Evolutionary conservation across 2,888 invertebrate genomes (phyloP).

Genomic region (Hermaeophaga mercurialis): DNA sequence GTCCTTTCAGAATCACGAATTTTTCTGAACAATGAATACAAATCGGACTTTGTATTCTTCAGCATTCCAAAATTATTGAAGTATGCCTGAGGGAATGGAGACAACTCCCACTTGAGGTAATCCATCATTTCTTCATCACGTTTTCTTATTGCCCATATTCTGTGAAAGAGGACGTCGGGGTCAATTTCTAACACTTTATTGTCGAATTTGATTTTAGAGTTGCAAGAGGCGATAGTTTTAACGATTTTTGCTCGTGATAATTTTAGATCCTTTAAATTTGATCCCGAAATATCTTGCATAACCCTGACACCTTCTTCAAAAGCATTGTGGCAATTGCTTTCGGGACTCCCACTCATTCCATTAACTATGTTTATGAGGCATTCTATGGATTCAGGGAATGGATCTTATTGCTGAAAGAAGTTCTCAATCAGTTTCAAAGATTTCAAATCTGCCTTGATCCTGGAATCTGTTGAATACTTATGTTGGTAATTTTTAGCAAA

Average conservation of each 20-base stretch:
- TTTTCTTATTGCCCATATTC: constrained; percentile 20
- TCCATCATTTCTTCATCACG: constrained; percentile 17
- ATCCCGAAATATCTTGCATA: constrained; percentile 16
- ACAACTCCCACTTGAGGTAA: constrained; percentile 20
- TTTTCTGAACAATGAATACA: constrained; percentile 16
- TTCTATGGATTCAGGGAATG: constrained; percentile 16
- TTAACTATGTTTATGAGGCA: constrained; percentile 19
- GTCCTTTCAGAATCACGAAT: constrained; percentile 17
- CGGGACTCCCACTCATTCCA: constrained; percentile 12
- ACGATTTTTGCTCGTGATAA: constrained; percentile 7
- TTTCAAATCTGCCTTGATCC: constrained; percentile 19
- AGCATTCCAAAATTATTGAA: constrained; percentile 21
- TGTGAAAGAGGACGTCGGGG: constrained; percentile 18
- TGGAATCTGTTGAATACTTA: constrained; percentile 20
- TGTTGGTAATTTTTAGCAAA: constrained; percentile 17
- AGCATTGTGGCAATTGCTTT: constrained; percentile 18
- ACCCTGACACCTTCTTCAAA: constrained; percentile 16
- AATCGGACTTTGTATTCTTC: constrained; percentile 22
- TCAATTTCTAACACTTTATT: constrained; percentile 19
- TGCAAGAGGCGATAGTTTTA: constrained; percentile 8
- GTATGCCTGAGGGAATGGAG: constrained; percentile 18
- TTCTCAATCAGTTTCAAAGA: constrained; percentile 13
- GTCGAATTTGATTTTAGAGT: constrained; percentile 8
- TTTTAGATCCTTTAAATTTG: constrained; percentile 16
- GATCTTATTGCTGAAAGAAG: constrained; percentile 18